phyloP scores from a whole-genome alignment of 92 coral and sea anemone genomes.

The Actinostola sp. region DNA sequence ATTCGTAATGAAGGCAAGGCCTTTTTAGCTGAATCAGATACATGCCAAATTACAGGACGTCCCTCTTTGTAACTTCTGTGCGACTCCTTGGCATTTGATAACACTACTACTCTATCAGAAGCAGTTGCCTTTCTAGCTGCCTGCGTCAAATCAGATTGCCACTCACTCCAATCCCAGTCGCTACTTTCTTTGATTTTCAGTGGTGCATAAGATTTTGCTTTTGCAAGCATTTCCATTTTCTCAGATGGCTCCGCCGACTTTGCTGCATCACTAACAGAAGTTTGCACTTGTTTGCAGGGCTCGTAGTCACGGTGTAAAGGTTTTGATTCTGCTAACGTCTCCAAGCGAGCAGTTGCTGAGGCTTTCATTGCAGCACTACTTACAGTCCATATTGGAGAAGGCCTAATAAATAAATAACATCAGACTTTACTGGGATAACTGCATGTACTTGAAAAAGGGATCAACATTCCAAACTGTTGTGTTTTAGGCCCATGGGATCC shows the following conservation, averaged over 20 bases:
- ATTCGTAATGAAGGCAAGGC: slow-evolving; percentile 94
- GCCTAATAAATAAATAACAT: slow-evolving; percentile 38
- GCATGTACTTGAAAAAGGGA: neutral
- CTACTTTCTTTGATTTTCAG: slow-evolving; percentile 81
- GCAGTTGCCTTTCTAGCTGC: slow-evolving; percentile 86
- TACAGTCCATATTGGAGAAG: slow-evolving; percentile 90
- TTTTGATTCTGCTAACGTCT: slow-evolving; percentile 81
- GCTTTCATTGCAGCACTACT: slow-evolving; percentile 80
- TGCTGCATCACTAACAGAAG: slow-evolving; percentile 79
- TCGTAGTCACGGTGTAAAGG: slow-evolving; percentile 83
- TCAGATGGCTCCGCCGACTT: slow-evolving; percentile 69
- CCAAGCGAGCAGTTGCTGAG: slow-evolving; percentile 69
- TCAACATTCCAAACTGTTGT: too few species aligned
- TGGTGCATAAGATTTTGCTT: slow-evolving; percentile 73
- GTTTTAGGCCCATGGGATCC: too few species aligned
- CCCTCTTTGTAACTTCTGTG: slow-evolving; percentile 89
- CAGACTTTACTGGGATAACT: neutral
- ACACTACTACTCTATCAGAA: slow-evolving; percentile 67
- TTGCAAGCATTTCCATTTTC: slow-evolving; percentile 72
- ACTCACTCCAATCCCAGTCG: slow-evolving; percentile 97
- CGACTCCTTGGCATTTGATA: slow-evolving; percentile 76
- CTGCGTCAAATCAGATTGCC: slow-evolving; percentile 79
- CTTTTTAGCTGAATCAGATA: slow-evolving; percentile 75
- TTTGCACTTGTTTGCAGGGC: slow-evolving; percentile 82
- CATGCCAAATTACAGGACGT: slow-evolving; percentile 80